Conservation (phyloP, 2,888 invertebrate genomes). For the Coenonympha arcania region DNA sequence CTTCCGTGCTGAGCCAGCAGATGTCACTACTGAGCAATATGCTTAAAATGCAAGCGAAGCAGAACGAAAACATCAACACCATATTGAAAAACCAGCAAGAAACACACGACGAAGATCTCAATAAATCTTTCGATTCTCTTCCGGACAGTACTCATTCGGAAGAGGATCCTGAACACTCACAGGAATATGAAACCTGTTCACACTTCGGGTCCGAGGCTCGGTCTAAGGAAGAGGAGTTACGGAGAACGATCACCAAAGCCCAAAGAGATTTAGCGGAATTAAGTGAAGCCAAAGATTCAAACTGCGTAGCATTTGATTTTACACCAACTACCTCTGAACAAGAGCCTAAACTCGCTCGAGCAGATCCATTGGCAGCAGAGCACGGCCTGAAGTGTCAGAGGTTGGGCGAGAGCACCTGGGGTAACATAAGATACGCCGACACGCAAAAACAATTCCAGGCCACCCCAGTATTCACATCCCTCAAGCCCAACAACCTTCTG, state of each 20-base stretch:
- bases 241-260: not conserved
- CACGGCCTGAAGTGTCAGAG: not conserved
- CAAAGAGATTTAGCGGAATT: conserved; percentile 1
- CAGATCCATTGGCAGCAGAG: not conserved
- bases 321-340: not conserved
- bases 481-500: not conserved
- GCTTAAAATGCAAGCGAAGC: not conserved
- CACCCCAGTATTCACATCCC: not conserved
- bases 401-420: not conserved
- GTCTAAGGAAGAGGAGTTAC: not conserved
- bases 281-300: not conserved
- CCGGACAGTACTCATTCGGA: not conserved
- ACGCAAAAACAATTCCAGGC: not conserved
- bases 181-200: not conserved
- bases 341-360: not conserved
- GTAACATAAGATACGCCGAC: not conserved
- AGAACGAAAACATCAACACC: not conserved
- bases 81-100: not conserved
- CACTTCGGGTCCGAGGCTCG: not conserved
- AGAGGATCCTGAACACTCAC: not conserved
- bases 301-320: not conserved
- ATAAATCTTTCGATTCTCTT: not conserved
- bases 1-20: not conserved
- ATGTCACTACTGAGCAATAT: not conserved
- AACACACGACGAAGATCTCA: not conserved